Evolutionary conservation across 2,797 vertebrate genomes (phyloP).

Genomic region (Pitangus sulphuratus): DNA sequence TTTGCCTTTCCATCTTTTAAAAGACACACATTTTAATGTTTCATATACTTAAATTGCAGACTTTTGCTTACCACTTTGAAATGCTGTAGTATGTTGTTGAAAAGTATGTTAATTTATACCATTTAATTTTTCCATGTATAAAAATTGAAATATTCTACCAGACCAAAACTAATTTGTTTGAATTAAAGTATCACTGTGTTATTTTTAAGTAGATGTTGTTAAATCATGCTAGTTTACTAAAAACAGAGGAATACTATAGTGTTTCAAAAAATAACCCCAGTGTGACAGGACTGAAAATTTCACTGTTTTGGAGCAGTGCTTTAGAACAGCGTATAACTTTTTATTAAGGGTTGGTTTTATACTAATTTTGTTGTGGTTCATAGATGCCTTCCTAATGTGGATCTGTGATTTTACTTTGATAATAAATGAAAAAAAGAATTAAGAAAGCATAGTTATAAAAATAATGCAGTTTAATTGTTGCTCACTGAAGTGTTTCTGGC

Average conservation of each 20-base stretch:
- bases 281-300: background rate
- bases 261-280: background rate
- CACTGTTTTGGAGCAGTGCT: background rate
- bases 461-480: background rate
- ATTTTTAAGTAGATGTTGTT: background rate
- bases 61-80: background rate
- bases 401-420: background rate
- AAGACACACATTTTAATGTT: background rate
- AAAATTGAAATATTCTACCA: background rate
- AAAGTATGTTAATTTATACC: background rate
- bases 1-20: background rate
- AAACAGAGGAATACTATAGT: background rate
- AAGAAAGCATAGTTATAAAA: background rate
- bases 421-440: background rate
- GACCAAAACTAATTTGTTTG: background rate
- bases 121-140: background rate
- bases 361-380: background rate
- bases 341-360: background rate
- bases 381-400: background rate
- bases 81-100: background rate
- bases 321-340: background rate
- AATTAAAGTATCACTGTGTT: background rate
- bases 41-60: background rate
- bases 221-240: background rate
- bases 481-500: background rate